phyloP scores from a whole-genome alignment of 92 coral and sea anemone genomes.

The Paragorgia papillata region DNA sequence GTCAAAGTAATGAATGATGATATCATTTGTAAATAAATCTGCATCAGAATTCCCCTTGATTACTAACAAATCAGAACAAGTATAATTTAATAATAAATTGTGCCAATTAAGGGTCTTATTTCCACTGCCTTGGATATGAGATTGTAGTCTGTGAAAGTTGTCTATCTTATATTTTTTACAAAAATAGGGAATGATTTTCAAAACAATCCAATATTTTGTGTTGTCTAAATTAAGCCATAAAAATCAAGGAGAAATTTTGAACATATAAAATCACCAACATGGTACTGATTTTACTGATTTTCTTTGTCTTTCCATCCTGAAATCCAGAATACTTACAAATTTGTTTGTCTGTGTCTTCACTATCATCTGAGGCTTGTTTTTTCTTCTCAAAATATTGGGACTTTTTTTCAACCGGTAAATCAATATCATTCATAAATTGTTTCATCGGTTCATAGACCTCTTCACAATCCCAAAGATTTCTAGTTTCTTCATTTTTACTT shows the following conservation, averaged over 20 bases:
- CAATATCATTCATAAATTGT: slow-evolving; percentile 64
- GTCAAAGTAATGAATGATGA: slow-evolving; percentile 76
- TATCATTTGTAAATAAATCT: slow-evolving; percentile 58
- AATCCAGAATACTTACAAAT: neutral
- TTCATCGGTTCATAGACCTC: slow-evolving; percentile 72
- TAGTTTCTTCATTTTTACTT: slow-evolving; percentile 69
- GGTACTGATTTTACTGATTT: too few species aligned
- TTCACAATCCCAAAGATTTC: slow-evolving; percentile 79
- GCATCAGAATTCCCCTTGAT: slow-evolving; percentile 17
- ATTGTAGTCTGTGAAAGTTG: too few species aligned
- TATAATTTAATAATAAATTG: too few species aligned
- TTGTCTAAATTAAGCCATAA: too few species aligned
- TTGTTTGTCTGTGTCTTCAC: neutral
- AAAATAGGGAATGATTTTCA: too few species aligned
- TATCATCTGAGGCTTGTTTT: neutral
- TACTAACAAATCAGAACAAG: neutral
- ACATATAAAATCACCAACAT: too few species aligned
- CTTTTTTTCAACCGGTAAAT: slow-evolving; percentile 50
- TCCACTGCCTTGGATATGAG: too few species aligned
- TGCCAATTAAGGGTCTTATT: too few species aligned
- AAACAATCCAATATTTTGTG: too few species aligned
- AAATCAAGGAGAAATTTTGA: too few species aligned
- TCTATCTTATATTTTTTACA: too few species aligned
- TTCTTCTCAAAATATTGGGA: slow-evolving; percentile 29
- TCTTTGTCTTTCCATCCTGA: too few species aligned